Conservation (phyloP, 2,113 vertebrate genomes). For the Microtus oregoni region DNA sequence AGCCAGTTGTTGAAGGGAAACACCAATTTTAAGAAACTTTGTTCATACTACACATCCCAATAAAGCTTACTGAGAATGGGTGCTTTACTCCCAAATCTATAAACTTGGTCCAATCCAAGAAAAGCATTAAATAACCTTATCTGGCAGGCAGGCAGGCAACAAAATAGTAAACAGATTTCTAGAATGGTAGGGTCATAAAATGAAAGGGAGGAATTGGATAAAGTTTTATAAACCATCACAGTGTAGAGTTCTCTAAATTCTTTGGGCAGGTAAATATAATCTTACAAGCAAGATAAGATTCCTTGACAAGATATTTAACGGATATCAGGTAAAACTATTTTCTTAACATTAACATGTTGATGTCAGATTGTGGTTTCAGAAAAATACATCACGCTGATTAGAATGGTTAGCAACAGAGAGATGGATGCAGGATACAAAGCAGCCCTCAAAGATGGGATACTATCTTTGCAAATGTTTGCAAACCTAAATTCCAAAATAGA, state of each 20-base stretch:
- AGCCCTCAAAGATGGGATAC: not conserved
- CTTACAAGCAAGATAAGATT: not conserved
- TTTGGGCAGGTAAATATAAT: not conserved
- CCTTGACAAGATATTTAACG: not conserved
- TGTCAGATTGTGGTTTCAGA: not conserved
- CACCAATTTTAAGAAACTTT: not conserved
- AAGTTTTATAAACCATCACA: not conserved
- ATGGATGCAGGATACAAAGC: not conserved
- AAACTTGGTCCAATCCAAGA: not conserved
- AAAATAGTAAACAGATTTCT: not conserved
- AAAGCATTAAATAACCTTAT: not conserved
- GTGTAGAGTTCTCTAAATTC: not conserved
- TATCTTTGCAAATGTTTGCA: not conserved
- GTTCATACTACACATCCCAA: not conserved
- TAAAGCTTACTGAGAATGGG: not conserved
- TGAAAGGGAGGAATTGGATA: not conserved
- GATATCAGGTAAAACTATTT: not conserved
- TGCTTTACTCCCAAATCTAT: not conserved
- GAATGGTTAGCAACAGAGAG: not conserved
- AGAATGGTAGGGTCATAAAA: not conserved
- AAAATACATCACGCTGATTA: not conserved
- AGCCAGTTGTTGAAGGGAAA: not conserved
- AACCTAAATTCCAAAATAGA: not conserved
- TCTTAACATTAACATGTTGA: not conserved
- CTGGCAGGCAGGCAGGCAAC: not conserved